Base-by-base conservation (phyloP, 2,113 vertebrate species). In the Hucho hucho region DNA sequence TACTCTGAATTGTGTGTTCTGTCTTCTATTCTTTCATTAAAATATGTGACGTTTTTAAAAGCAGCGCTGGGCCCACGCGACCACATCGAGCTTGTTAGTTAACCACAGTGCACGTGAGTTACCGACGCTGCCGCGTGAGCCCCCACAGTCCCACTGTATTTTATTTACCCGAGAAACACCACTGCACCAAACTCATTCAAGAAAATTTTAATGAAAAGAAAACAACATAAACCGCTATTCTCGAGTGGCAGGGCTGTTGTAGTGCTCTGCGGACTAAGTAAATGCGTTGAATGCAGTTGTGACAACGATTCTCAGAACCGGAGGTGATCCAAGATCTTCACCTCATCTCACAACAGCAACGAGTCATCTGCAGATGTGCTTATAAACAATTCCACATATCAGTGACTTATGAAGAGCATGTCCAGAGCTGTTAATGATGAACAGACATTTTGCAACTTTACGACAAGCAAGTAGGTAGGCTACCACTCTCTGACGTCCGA, bases 131-230 rank as follows among this genome's bases (percentile, higher is more conserved):
- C 4, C 73, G 24, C 72, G 79, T 74, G 75, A 83, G 1, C 3
- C n/a, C 68, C 9, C 37, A 11, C 9, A 25, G 9, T 11, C 37
- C 24, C 20, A 20, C 53, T 56, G 53, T 26, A 72, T 0, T 63
- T 65, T 70, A 14, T 83, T 74, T 63, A 12, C 61, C 3, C 6
- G n/a, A 13, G 3, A 63, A 63, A 24, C 61, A 63, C 9, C 61
- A 24, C 9, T 22, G 9, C 11, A 63, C 18, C 61, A 24, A n/a
- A 25, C 9, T 63, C 61, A 25, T 63, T 63, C 18, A 63, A 25
- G 61, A 63, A 63, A 63, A n/a, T n/a, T n/a, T n/a, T n/a, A 63
- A 22, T 63, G 2, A 6, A 24, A 24, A 63, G 4, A 3, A 9
- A 63, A 24, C 7, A 2, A 9, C 7, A 7, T 37, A 9, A 37